Percentiles rank a stretch among this genome's conserved stretches.
phyloP scores from a whole-genome alignment of 1,140 invertebrate genomes.

The Eriosoma lanigerum region DNA sequence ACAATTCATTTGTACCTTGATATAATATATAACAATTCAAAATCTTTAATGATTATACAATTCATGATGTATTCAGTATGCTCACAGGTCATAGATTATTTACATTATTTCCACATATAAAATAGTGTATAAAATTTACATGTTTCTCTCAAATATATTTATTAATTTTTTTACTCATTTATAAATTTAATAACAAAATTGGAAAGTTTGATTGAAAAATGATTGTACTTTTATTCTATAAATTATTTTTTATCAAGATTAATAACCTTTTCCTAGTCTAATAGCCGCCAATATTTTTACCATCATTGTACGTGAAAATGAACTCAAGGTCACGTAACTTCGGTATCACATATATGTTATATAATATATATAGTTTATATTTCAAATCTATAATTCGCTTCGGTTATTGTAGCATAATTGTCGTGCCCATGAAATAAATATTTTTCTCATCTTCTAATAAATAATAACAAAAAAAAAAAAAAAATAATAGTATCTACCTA shows the following conservation, averaged over 20 bases:
- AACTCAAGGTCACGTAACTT: slow-evolving; percentile 33
- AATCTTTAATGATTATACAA: no score
- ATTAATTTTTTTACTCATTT: no score
- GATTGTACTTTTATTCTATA: neutral
- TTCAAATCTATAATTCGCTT: slow-evolving; percentile 41
- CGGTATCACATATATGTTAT: slow-evolving; percentile 1
- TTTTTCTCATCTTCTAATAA: slow-evolving; percentile 46
- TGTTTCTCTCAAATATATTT: no score
- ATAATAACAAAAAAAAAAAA: slow-evolving; percentile 39
- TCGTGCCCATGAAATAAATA: slow-evolving; percentile 39
- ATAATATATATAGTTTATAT: neutral
- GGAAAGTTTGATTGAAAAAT: neutral
- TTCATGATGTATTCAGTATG: no score
- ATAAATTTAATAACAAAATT: neutral
- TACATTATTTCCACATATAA: no score
- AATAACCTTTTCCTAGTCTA: slow-evolving; percentile 27
- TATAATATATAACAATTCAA: no score
- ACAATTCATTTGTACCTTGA: no score
- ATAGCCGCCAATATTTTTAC: slow-evolving; percentile 24
- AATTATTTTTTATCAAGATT: slow-evolving; percentile 9
- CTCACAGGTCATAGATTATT: no score
- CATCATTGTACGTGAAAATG: neutral
- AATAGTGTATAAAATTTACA: no score
- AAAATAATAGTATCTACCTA: neutral
- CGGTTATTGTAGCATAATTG: slow-evolving; percentile 45